Evolutionary conservation across 2,113 vertebrate genomes (phyloP).

Genomic region (Pithys albifrons): DNA sequence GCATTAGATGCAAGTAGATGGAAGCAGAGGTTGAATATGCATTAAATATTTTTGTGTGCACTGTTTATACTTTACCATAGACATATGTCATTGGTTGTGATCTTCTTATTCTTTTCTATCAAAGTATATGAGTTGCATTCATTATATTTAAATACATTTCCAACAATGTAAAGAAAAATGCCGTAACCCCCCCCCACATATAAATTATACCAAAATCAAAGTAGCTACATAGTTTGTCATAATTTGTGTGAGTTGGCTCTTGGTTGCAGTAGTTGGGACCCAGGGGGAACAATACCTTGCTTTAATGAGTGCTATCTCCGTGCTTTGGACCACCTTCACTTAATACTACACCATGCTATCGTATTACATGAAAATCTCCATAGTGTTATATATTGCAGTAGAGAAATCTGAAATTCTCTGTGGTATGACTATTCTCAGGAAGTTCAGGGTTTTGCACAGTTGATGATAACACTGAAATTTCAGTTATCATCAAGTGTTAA

Average conservation of each 20-base stretch:
- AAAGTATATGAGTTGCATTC: background rate
- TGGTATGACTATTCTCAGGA: background rate
- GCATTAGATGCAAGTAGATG: background rate
- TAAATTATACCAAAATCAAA: background rate
- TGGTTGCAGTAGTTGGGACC: background rate
- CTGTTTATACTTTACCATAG: background rate
- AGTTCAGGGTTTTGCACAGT: background rate
- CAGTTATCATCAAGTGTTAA: accelerated
- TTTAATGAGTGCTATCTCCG: background rate
- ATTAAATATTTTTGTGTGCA: background rate
- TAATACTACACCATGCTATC: background rate
- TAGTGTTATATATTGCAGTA: background rate
- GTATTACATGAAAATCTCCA: background rate
- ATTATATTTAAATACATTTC: background rate
- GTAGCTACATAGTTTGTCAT: background rate
- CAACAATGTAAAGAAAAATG: background rate
- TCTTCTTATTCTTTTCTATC: background rate
- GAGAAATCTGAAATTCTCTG: background rate
- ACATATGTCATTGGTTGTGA: background rate
- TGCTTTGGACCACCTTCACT: background rate
- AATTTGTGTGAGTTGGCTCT: background rate
- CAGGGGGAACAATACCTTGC: background rate
- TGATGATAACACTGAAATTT: background rate
- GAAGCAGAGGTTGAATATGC: background rate
- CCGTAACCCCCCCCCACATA: background rate